Base-by-base conservation (phyloP, 2,797 vertebrate species). In the Lepilemur septentrionalis region DNA sequence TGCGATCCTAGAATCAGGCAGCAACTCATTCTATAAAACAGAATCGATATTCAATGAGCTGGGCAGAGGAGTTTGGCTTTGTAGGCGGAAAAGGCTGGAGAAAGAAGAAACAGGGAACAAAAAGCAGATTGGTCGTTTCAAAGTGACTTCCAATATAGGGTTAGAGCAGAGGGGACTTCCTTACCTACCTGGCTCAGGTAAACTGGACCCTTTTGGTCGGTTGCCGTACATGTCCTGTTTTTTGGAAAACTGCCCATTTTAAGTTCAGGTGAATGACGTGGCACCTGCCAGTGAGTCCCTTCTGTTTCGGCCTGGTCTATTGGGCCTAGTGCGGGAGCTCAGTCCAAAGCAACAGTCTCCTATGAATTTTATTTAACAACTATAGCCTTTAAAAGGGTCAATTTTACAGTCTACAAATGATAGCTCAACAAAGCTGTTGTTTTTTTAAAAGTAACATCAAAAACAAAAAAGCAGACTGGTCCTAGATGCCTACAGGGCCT, bases 291-390 rank as follows among this genome's bases (percentile, higher is more conserved):
- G 67, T 12, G 17, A 25, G 12, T 32, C 69, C n/a, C 0, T 32
- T 41, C 67, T 32, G 30, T 28, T 43, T 67, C 43, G 52, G 55
- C 17, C 90, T 73, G 18, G 11, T 67, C 61, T 78, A 10, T 28
- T n/a, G 9, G 30, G 7, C 4, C 52, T 46, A 4, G 80, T 61
- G 17, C 17, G 46, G 28, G 57, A 63, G 17, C 5, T 23, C 7
- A 7, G 12, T 88, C 41, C 55, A 61, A 73, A 38, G 41, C n/a
- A 83, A 10, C 17, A 11, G 1, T 12, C 43, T 83, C 25, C 23
- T 15, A 15, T 79, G 43, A 48, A 82, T 73, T 91, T 81, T 35
- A 72, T 30, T 61, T 82, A 50, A 72, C 28, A 61, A 73, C 25
- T 28, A 8, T 32, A 50, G 38, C 35, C 35, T 78, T 55, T 57